Conservation (phyloP, 2,113 vertebrate genomes). For the Daboia siamensis region DNA sequence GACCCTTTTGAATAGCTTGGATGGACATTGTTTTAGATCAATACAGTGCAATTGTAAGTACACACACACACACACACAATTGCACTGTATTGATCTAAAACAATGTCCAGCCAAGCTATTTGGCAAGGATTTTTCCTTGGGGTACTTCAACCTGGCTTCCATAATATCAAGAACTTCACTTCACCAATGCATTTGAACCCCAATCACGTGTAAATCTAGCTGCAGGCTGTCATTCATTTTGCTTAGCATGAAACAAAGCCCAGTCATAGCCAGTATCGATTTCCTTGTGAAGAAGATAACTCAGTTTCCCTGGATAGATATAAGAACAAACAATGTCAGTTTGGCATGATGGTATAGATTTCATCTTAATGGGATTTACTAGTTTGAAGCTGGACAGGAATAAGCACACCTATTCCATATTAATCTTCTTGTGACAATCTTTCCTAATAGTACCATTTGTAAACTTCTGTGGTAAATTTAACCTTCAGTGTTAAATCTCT, state of each 20-base stretch:
- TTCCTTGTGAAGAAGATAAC: constrained; percentile 47
- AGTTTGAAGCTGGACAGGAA: constrained; percentile 53
- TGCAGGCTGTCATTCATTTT: background rate
- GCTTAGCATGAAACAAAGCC: constrained; percentile 40
- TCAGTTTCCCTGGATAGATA: constrained; percentile 42
- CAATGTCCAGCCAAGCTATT: background rate
- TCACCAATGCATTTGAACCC: constrained; percentile 28
- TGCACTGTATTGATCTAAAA: too few relatives aligned
- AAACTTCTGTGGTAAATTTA: constrained; percentile 56
- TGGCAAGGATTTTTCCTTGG: constrained; percentile 42
- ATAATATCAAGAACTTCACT: background rate
- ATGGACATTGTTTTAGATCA: background rate
- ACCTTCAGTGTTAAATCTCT: constrained; percentile 53
- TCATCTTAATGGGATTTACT: constrained; percentile 63
- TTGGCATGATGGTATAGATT: constrained; percentile 45
- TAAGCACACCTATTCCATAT: constrained; percentile 51
- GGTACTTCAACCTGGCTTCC: constrained; percentile 43
- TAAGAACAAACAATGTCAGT: constrained; percentile 48
- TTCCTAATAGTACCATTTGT: constrained; percentile 55
- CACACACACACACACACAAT: too few relatives aligned
- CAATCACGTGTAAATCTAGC: background rate
- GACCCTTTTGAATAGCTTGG: background rate
- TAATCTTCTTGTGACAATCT: constrained; percentile 64
- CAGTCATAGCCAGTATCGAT: constrained; percentile 28
- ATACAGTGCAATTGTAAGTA: background rate